Evolutionary conservation across 37 sponge, comb jelly and placozoan genomes (phyloP), one percentile per base, ranked within the genome.

Genomic region (Corticium candelabrum): DNA sequence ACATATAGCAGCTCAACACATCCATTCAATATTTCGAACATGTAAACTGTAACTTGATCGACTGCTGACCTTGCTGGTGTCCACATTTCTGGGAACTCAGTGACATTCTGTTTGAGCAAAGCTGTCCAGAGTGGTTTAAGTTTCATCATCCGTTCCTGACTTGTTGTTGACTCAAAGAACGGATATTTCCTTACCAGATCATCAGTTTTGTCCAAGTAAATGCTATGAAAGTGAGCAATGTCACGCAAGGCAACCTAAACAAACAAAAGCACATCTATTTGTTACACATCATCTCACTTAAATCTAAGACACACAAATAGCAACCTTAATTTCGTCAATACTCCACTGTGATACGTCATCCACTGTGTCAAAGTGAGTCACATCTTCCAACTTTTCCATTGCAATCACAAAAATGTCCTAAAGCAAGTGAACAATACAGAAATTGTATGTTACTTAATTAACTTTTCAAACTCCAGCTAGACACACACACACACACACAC

Each of bases 51-150:
- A 43, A 43, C 5, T 43, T 43, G 11, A 5, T 21, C 11, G 11
- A 11, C 11, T 11, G 11, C 62, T 74, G 3, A 78, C 78, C 68
- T 50, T 37, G 77, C 50, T 1, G 34, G 37, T 0, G 82, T 84
- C 91, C 91, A 90, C 4, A 87, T 40, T 7, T 81, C 70, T 29
- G 91, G 91, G 36, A 84, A 87, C 40, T 90, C 91, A 29, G 34
- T 35, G 1, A 43, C 73, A n/a, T 84, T 84, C 71, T 87, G 85
- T 11, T 37, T 38, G 38, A 87, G 37, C 40, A 90, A 57, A 21
- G 85, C 87, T 73, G 31, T 56, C 91, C 91, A 90, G 29, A 90
- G 83, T n/a, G n/a, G n/a, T n/a, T n/a, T n/a, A n/a, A n/a, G n/a
- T n/a, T n/a, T n/a, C n/a, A n/a, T n/a, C n/a, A n/a, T n/a, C n/a